A percentile compares a stretch with the other conserved stretches of the same genome.
phyloP scores from a whole-genome alignment of 2,888 invertebrate species.

The Cylloceria caligata region DNA sequence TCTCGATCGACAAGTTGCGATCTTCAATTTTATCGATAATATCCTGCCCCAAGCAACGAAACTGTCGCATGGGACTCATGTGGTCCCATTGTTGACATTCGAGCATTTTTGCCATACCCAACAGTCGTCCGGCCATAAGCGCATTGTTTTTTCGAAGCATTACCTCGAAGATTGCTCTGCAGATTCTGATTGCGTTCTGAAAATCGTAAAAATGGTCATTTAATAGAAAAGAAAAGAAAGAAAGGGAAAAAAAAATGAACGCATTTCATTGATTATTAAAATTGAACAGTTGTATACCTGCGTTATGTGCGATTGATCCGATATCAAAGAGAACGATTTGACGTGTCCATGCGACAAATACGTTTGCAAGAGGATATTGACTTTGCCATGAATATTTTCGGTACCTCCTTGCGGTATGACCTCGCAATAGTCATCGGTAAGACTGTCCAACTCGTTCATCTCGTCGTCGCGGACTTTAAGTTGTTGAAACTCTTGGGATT shows the following conservation, averaged over 20 bases:
- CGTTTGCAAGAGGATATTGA: constrained; percentile 96
- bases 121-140: constrained; percentile 93
- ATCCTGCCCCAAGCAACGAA: constrained; percentile 90
- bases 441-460: constrained; percentile 93
- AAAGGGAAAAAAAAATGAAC: too few relatives aligned
- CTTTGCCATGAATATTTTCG: constrained; percentile 97
- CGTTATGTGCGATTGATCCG: constrained; percentile 95
- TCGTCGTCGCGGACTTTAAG: constrained; percentile 98
- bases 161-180: constrained; percentile 97
- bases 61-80: constrained; percentile 94
- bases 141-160: constrained; percentile 96
- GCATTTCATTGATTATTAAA: constrained; percentile 59
- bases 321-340: constrained; percentile 93
- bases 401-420: constrained; percentile 92
- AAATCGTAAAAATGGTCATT: constrained; percentile 59
- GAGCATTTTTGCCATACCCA: constrained; percentile 96
- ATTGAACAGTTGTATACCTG: constrained; percentile 87
- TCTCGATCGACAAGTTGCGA: constrained; percentile 90
- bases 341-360: constrained; percentile 93
- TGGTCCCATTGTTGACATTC: constrained; percentile 96
- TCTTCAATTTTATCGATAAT: constrained; percentile 93
- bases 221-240: not conserved
- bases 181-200: constrained; percentile 95
- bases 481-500: constrained; percentile 97
- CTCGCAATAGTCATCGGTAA: constrained; percentile 91